Conservation (phyloP, 2,113 vertebrate species). For the Erythrocebus patas region DNA sequence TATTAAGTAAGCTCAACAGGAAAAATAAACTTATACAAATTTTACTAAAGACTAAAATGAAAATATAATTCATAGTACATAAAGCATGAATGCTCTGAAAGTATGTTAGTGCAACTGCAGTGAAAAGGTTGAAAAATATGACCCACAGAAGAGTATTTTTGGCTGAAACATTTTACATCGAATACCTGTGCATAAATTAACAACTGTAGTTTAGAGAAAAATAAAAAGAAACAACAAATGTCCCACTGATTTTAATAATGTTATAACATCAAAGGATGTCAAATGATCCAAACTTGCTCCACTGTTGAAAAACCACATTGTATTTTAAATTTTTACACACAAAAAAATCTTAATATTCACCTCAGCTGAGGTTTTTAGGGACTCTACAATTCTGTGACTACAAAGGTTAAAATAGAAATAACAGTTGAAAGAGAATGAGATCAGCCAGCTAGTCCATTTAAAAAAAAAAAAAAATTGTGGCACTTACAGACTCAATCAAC, state of each 20-base stretch:
- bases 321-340: not conserved
- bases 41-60: conserved; percentile 14
- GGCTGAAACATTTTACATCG: conserved; percentile 17
- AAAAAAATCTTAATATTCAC: not conserved
- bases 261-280: not conserved
- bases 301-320: not conserved
- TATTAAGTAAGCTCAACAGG: not conserved
- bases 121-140: conserved; percentile 33
- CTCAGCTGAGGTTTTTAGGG: not conserved
- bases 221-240: not conserved
- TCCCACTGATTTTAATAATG: not conserved
- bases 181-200: conserved; percentile 12
- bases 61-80: conserved; percentile 45
- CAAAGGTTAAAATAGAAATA: not conserved
- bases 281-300: not conserved
- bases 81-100: not conserved
- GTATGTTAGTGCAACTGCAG: not conserved
- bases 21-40: conserved; percentile 42
- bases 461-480: not conserved
- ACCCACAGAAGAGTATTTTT: not conserved
- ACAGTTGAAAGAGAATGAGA: not conserved
- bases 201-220: not conserved
- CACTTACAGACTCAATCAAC: not conserved
- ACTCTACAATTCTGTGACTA: not conserved
- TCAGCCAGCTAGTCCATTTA: not conserved